These are phyloP conservation scores for Agapostemon virescens DNA, from an alignment of 2,888 invertebrate species.

Conservation along the genomic window DNA sequence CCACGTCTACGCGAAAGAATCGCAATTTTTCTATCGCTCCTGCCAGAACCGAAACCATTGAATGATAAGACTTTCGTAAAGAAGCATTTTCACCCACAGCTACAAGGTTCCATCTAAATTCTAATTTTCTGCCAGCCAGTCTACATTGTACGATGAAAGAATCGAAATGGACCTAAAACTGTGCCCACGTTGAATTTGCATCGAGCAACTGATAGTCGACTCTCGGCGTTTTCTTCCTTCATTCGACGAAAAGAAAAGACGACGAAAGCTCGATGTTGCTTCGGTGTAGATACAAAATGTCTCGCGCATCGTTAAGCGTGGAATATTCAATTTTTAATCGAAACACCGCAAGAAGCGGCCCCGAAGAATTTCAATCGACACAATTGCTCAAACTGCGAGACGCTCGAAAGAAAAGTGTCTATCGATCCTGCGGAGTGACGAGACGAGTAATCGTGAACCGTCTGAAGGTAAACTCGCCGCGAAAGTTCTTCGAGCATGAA, in stretches of 20 bases:
- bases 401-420: not conserved
- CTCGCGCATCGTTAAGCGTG: not conserved
- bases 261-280: not conserved
- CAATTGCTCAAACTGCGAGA: not conserved
- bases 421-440: not conserved
- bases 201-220: not conserved
- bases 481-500: constrained; percentile 37
- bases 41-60: not conserved
- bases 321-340: not conserved
- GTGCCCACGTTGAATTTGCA: not conserved
- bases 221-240: not conserved
- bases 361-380: not conserved
- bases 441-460: constrained; percentile 20
- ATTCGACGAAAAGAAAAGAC: not conserved
- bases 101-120: too few relatives aligned
- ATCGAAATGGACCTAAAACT: not conserved
- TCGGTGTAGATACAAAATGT: not conserved
- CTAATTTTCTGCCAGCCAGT: too few relatives aligned
- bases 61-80: not conserved
- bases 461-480: constrained; percentile 17
- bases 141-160: not conserved
- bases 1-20: not conserved
- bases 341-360: not conserved
- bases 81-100: not conserved
- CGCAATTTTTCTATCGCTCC: not conserved